Base-by-base conservation (phyloP, 2,797 vertebrate genomes). In the Sebastolobus altivelis region DNA sequence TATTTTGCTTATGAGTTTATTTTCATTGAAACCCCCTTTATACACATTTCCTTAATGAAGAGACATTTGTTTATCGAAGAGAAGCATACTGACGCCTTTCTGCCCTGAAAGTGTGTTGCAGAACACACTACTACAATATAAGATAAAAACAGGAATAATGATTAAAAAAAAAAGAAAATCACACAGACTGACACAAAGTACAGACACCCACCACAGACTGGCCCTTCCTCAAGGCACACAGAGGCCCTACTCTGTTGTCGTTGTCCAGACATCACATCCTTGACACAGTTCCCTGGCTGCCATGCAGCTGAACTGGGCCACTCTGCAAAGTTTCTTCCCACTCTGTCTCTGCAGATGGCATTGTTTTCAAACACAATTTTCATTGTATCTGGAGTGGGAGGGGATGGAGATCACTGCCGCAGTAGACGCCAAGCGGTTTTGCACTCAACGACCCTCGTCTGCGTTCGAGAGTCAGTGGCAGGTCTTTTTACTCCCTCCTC, bases 281-380 rank as follows among this genome's bases (percentile, higher is more conserved):
- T 55, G 85, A 87, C 91, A 87, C 89, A 76, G 80, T 86, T 90
- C 81, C 67, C 82, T 70, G 84, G 88, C 90, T 87, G 86, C 89
- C 77, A 58, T 72, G 86, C 92, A 69, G 83, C 85, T 88, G 90
- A 91, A 84, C 78, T 40, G 82, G 86, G 85, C 89, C 87, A 85
- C 83, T 91, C 93, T 83, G 87, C 54, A 6, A 8, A 83, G 81
- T 90, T 81, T 93, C 93, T 89, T 84, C 92, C 93, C 92, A 92
- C 93, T 92, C 90, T 76, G 89, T 91, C 88, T 92, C 89, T 85
- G 89, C 92, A 93, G 91, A 93, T 89, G 88, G 86, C 93, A 92
- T 95, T 96, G 94, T 95, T 93, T 91, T 52, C 90, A 86, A 81
- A 93, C 89, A 94, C 94, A 93, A 94, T 94, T 93, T 94, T 92